phyloP scores from a whole-genome alignment of 2,113 vertebrate genomes.

The Thymallus thymallus region DNA sequence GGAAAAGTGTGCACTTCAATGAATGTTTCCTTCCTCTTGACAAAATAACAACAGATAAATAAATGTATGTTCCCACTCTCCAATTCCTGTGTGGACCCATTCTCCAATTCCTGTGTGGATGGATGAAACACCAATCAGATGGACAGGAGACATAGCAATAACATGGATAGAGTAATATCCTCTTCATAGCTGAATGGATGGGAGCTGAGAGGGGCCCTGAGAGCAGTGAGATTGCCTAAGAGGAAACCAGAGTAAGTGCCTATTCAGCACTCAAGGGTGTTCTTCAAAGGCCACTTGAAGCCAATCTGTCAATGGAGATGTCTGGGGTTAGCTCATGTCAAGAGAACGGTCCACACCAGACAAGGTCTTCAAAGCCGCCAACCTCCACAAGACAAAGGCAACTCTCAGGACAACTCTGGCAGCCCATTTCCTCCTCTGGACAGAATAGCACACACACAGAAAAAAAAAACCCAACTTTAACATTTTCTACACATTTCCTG shows the following conservation, averaged over 20 bases:
- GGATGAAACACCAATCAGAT: not conserved
- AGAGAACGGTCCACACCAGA: slow-evolving; percentile 14
- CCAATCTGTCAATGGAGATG: slow-evolving; percentile 28
- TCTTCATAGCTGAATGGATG: not conserved
- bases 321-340: slow-evolving; percentile 21
- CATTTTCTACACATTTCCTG: not conserved
- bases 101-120: not conserved
- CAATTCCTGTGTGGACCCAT: too few species aligned
- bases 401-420: slow-evolving; percentile 23
- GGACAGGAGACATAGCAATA: not conserved
- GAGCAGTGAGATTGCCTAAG: slow-evolving; percentile 1
- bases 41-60: not conserved
- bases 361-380: slow-evolving; percentile 38
- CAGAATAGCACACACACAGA: slow-evolving; percentile 1
- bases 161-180: not conserved
- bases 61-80: not conserved
- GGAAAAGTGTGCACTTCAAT: not conserved
- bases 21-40: not conserved
- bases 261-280: slow-evolving; percentile 25
- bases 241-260: slow-evolving; percentile 31
- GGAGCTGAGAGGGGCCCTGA: not conserved
- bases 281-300: slow-evolving; percentile 34
- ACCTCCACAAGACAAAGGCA: slow-evolving; percentile 41
- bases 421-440: slow-evolving; percentile 36
- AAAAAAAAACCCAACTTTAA: not conserved